Percentiles rank a stretch among this genome's conserved stretches.
Conservation (phyloP, 2,888 invertebrate genomes). For the Acanthopleura granulata region DNA sequence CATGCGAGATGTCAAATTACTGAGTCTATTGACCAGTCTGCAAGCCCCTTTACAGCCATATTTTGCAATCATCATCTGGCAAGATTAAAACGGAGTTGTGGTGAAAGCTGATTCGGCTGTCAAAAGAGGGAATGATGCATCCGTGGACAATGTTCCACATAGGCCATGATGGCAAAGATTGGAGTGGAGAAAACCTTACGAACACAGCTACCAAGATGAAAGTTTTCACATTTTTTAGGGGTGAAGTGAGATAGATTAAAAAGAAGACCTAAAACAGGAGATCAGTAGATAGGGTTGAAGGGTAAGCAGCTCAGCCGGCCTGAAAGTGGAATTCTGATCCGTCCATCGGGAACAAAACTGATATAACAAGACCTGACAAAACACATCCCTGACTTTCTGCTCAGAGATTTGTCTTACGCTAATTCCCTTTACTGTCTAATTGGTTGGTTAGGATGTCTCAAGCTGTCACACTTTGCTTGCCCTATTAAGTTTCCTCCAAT, state of each 20-base stretch:
- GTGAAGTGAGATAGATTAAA: neutral
- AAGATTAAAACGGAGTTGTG: constrained; percentile 2
- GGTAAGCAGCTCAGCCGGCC: neutral
- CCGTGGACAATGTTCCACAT: neutral
- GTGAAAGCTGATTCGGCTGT: neutral
- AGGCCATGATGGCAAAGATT: too few relatives aligned
- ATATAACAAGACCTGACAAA: constrained; percentile 16
- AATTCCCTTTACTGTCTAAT: constrained; percentile 7
- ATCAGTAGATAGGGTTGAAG: neutral
- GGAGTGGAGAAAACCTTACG: too few relatives aligned
- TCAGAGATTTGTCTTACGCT: neutral
- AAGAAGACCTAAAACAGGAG: constrained; percentile 12
- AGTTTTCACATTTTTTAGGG: too few relatives aligned
- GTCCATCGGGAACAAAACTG: neutral
- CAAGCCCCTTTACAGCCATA: constrained; percentile 2
- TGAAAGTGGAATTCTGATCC: constrained; percentile 3
- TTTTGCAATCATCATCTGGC: constrained; percentile 7
- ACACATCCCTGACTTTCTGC: constrained; percentile 8
- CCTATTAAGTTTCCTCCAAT: neutral
- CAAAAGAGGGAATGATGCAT: constrained; percentile 1
- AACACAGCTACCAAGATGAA: too few relatives aligned
- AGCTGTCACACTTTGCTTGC: neutral
- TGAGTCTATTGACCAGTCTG: neutral
- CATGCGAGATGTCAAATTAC: neutral
- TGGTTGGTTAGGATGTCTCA: neutral